Percentiles rank a stretch among this genome's conserved stretches.
Conservation (phyloP, 92 coral and sea anemone genomes). For the Porites lobata region DNA sequence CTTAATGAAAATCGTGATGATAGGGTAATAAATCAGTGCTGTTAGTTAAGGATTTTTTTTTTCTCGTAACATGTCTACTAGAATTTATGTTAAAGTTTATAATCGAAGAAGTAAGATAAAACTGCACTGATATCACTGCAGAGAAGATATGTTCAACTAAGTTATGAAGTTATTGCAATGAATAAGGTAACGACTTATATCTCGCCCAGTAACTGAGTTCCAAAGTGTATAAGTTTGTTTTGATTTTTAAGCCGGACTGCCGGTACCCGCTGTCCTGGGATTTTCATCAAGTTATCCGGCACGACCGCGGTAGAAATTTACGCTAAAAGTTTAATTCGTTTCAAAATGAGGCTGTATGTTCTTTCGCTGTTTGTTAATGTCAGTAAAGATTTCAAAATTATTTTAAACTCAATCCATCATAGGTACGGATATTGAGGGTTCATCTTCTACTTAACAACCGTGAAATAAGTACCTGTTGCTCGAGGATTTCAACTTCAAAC, state of each 20-base stretch:
- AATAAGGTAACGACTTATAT: background rate
- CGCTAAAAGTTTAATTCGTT: background rate
- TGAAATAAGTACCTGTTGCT: no score
- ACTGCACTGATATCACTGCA: background rate
- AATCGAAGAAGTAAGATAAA: background rate
- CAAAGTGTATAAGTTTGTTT: background rate
- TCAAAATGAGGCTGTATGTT: background rate
- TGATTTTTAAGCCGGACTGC: background rate
- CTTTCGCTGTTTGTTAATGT: no score
- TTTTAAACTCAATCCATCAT: no score
- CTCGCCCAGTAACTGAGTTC: no score
- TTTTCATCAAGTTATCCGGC: background rate
- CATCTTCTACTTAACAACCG: no score
- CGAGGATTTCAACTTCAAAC: no score
- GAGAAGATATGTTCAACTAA: background rate
- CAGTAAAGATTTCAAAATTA: no score
- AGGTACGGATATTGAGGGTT: no score
- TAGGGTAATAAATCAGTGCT: background rate
- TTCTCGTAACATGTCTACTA: background rate
- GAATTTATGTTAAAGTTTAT: background rate
- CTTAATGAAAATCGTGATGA: background rate
- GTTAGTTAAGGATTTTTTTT: background rate
- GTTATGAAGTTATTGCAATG: background rate
- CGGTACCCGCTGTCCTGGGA: conserved; percentile 49
- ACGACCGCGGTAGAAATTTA: background rate